Percentiles rank a stretch among this genome's conserved stretches.
Conservation (phyloP, 2,888 invertebrate genomes). For the Agrochola lychnidis region DNA sequence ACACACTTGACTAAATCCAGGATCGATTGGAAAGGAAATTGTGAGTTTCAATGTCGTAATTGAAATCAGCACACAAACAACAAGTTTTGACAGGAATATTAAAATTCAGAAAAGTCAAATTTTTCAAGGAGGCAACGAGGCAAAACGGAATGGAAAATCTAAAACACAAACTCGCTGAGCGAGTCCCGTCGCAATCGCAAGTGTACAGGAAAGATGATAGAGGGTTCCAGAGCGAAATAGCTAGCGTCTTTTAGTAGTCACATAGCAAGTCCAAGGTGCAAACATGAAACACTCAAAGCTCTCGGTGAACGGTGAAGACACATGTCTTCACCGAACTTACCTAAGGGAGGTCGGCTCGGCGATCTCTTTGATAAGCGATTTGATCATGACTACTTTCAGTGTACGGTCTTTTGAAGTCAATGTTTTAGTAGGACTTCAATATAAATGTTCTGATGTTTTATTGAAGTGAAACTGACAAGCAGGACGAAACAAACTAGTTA, state of each 20-base stretch:
- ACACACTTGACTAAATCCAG: constrained; percentile 46
- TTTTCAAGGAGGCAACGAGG: constrained; percentile 61
- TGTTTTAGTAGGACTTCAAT: constrained; percentile 17
- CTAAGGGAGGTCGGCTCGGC: constrained; percentile 76
- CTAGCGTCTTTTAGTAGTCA: constrained; percentile 89
- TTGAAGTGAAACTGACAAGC: constrained; percentile 53
- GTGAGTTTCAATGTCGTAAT: constrained; percentile 19
- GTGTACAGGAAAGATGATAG: constrained; percentile 90
- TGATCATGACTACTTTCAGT: constrained; percentile 42
- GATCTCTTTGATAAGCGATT: constrained; percentile 59
- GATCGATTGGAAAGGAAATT: constrained; percentile 48
- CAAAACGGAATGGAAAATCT: constrained; percentile 75
- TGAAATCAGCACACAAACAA: constrained; percentile 34
- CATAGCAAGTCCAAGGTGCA: constrained; percentile 91
- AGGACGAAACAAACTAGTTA: constrained; percentile 53
- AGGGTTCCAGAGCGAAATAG: constrained; percentile 90
- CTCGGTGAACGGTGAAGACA: constrained; percentile 87
- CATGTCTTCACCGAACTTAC: constrained; percentile 86
- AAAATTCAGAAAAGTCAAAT: constrained; percentile 39
- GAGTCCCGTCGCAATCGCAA: constrained; percentile 89
- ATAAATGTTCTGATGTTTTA: constrained; percentile 29
- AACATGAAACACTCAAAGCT: constrained; percentile 91
- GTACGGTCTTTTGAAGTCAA: constrained; percentile 26
- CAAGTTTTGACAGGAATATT: constrained; percentile 39
- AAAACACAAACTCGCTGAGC: constrained; percentile 74